These are phyloP conservation scores for Lydus trimaculatus DNA, from an alignment of 2,888 invertebrate species.

Conservation along the genomic window DNA sequence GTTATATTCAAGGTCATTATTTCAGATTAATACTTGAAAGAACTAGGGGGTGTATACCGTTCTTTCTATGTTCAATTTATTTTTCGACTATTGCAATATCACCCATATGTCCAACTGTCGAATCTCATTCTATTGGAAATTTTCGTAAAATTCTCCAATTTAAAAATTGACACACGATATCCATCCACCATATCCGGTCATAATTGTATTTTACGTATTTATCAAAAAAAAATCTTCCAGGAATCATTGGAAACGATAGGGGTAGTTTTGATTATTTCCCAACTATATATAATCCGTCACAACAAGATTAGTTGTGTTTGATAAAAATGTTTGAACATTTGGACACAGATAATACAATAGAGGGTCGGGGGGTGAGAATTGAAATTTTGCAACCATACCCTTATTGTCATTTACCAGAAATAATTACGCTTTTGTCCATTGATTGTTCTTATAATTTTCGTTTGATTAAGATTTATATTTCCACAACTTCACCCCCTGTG, in stretches of 20 bases:
- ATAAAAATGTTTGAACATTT: conserved; percentile 37
- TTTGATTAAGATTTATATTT: conserved; percentile 12
- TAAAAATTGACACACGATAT: neutral
- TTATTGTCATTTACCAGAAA: neutral
- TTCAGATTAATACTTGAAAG: conserved; percentile 45
- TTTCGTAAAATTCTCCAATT: neutral
- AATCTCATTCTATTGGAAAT: neutral
- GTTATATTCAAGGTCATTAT: conserved; percentile 42
- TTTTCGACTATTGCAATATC: conserved; percentile 31
- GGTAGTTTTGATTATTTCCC: conserved; percentile 36
- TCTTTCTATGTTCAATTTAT: conserved; percentile 22
- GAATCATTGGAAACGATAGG: conserved; percentile 34
- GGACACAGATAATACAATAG: neutral
- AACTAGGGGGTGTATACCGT: conserved; percentile 23
- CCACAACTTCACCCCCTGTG: neutral
- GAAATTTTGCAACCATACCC: neutral
- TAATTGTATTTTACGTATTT: neutral
- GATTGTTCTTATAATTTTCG: neutral
- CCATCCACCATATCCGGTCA: neutral
- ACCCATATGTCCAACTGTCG: conserved; percentile 30
- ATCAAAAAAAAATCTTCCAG: neutral
- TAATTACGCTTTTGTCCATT: conserved; percentile 1
- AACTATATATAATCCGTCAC: conserved; percentile 35
- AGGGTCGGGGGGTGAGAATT: neutral
- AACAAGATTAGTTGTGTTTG: conserved; percentile 34